Evolutionary conservation across 2,797 vertebrate genomes (phyloP).

Genomic region (Brotula barbata): DNA sequence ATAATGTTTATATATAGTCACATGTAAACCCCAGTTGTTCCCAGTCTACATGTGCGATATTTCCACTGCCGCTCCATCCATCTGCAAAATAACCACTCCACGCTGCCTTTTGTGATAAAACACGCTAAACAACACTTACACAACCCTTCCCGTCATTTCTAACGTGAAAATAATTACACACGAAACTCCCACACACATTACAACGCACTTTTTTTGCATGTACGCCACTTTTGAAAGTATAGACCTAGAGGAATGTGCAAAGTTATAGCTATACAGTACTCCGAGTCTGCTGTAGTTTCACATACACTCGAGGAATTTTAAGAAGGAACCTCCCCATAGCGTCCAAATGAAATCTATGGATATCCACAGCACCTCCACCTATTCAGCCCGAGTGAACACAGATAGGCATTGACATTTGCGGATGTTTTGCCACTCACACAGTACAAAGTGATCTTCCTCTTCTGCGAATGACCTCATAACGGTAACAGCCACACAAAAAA

Average conservation of each 20-base stretch:
- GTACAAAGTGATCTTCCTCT: slow-evolving; percentile 35
- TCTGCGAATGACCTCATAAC: slow-evolving; percentile 32
- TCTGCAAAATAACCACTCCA: slow-evolving; percentile 22
- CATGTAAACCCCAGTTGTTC: slow-evolving; percentile 57
- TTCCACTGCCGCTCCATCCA: slow-evolving; percentile 1
- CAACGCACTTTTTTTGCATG: slow-evolving; percentile 11
- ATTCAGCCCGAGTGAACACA: slow-evolving; percentile 13
- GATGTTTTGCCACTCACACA: slow-evolving; percentile 27
- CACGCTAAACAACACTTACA: not conserved
- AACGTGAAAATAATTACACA: slow-evolving; percentile 38
- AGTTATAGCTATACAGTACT: slow-evolving; percentile 17
- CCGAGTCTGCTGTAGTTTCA: slow-evolving; percentile 32
- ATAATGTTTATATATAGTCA: slow-evolving; percentile 69
- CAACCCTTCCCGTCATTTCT: slow-evolving; percentile 16
- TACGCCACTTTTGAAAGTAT: not conserved
- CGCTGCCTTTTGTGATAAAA: not conserved
- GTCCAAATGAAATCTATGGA: not conserved
- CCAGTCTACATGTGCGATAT: slow-evolving; percentile 40
- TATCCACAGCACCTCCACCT: slow-evolving; percentile 33
- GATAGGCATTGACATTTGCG: slow-evolving; percentile 37
- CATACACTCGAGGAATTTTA: slow-evolving; percentile 22
- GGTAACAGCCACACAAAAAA: slow-evolving; percentile 30
- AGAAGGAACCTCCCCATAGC: not conserved
- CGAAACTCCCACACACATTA: not conserved
- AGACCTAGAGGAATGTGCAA: slow-evolving; percentile 12